Conservation (phyloP, 2,113 vertebrate species). For the Hypomesus transpacificus region DNA sequence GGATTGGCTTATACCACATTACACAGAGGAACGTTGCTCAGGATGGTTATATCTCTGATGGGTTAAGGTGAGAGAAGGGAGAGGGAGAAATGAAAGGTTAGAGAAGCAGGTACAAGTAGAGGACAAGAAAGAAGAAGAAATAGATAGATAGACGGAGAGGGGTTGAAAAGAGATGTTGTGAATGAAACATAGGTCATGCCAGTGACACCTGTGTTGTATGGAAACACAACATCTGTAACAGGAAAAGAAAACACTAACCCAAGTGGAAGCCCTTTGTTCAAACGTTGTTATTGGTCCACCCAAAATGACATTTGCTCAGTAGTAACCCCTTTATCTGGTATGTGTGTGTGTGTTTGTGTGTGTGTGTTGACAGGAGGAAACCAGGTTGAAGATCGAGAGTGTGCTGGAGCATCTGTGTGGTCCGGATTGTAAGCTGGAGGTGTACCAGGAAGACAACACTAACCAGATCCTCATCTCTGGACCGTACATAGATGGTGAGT, state of each 20-base stretch:
- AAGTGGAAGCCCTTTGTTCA: too few relatives aligned
- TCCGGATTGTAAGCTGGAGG: slow-evolving; percentile 64
- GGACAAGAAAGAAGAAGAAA: not conserved
- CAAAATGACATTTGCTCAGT: not conserved
- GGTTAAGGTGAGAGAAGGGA: not conserved
- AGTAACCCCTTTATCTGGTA: not conserved
- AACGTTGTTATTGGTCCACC: too few relatives aligned
- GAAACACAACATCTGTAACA: too few relatives aligned
- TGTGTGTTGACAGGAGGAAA: slow-evolving; percentile 53
- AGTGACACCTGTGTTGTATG: too few relatives aligned
- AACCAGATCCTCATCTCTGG: slow-evolving; percentile 66
- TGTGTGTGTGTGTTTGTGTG: too few relatives aligned
- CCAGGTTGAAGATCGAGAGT: slow-evolving; percentile 52
- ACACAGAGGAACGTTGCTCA: too few relatives aligned
- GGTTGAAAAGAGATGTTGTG: not conserved
- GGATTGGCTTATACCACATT: too few relatives aligned
- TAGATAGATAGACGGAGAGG: not conserved
- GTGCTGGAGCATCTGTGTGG: slow-evolving; percentile 61
- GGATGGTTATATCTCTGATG: too few relatives aligned
- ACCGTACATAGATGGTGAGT: slow-evolving; percentile 69
- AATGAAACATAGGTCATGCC: too few relatives aligned
- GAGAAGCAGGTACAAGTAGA: slow-evolving; percentile 5
- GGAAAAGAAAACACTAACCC: too few relatives aligned
- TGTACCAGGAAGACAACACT: slow-evolving; percentile 65
- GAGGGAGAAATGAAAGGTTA: slow-evolving; percentile 7